phyloP scores from a whole-genome alignment of 1,140 invertebrate species.

The Acyrthosiphon pisum region DNA sequence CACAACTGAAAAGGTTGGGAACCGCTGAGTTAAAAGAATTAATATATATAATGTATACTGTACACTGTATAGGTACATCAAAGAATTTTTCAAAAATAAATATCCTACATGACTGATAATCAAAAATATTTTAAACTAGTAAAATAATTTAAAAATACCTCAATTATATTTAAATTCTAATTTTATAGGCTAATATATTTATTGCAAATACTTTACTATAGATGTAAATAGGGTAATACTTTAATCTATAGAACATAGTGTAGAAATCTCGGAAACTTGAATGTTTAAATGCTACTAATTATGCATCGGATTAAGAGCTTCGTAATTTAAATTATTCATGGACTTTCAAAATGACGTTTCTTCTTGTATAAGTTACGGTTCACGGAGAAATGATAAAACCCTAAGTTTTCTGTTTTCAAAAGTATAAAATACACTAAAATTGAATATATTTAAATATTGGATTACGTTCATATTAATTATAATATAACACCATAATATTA shows the following conservation, averaged over 20 bases:
- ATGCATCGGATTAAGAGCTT: neutral
- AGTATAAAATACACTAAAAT: neutral
- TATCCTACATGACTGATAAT: neutral
- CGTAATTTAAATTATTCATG: conserved; percentile 28
- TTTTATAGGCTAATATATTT: neutral
- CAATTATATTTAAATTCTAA: neutral
- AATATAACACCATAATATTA: neutral
- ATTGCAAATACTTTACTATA: neutral
- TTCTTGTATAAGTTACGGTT: neutral
- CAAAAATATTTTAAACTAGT: neutral
- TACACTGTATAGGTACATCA: neutral
- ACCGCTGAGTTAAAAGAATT: too few relatives aligned
- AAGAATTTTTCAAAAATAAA: neutral
- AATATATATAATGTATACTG: neutral
- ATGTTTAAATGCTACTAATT: conserved; percentile 13
- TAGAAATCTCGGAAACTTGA: neutral
- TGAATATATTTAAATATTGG: neutral
- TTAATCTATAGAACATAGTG: conserved; percentile 9
- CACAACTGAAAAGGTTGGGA: too few relatives aligned
- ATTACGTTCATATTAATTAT: neutral
- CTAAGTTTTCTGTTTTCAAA: neutral
- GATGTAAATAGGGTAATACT: neutral
- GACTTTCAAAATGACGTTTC: neutral
- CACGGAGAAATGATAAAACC: neutral
- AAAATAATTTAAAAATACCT: neutral